Conservation (phyloP, 1,140 invertebrate species). For the Microvelia longipes region DNA sequence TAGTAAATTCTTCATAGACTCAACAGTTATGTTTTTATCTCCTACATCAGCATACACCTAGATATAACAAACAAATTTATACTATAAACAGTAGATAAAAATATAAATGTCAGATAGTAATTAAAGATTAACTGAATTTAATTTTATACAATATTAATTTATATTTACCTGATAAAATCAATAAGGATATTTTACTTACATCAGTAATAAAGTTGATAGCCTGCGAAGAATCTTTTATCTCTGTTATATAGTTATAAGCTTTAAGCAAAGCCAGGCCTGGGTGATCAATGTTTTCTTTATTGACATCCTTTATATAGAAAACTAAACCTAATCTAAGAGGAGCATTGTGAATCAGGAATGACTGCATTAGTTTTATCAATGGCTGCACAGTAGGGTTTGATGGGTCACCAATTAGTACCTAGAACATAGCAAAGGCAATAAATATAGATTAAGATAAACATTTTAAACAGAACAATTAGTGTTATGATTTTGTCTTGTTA, state of each 20-base stretch:
- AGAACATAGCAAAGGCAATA: no score
- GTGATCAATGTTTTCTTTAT: slow-evolving; percentile 45
- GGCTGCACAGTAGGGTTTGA: slow-evolving; percentile 47
- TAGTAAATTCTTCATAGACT: slow-evolving; percentile 54
- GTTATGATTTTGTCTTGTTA: no score
- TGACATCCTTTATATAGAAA: slow-evolving; percentile 48
- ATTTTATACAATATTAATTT: no score
- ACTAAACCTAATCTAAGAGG: slow-evolving; percentile 81
- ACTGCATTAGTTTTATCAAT: slow-evolving; percentile 74
- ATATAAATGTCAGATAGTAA: no score
- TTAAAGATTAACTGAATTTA: no score
- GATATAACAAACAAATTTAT: slow-evolving; percentile 18
- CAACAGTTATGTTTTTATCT: slow-evolving; percentile 35
- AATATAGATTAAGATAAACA: slow-evolving; percentile 2
- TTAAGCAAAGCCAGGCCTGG: slow-evolving; percentile 72
- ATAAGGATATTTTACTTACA: slow-evolving; percentile 39
- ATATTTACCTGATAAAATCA: no score
- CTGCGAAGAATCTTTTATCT: slow-evolving; percentile 52
- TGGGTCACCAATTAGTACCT: slow-evolving; percentile 82
- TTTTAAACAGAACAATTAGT: no score
- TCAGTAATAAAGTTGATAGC: slow-evolving; percentile 71
- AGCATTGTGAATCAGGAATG: slow-evolving; percentile 77
- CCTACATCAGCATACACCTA: slow-evolving; percentile 35
- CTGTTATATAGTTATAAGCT: slow-evolving; percentile 80
- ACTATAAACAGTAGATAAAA: slow-evolving; percentile 6